phyloP scores from a whole-genome alignment of 2,797 vertebrate species.

The Tapera naevia region DNA sequence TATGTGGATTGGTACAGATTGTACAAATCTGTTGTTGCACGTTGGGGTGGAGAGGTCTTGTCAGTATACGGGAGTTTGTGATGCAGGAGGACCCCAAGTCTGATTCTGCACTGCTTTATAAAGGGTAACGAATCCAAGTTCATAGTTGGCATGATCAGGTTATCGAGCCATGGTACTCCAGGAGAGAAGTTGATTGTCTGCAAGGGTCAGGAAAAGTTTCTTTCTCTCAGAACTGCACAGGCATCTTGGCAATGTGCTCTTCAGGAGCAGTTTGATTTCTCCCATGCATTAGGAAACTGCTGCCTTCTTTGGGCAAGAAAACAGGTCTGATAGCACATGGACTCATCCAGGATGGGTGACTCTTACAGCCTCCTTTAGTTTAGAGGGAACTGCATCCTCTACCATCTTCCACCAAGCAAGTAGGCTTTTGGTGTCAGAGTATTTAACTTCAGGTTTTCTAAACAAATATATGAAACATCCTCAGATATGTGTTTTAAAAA shows the following conservation, averaged over 20 bases:
- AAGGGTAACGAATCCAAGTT: neutral
- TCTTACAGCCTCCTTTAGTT: neutral
- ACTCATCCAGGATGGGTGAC: neutral
- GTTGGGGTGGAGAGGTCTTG: neutral
- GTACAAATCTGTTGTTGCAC: neutral
- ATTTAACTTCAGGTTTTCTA: neutral
- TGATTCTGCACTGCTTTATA: neutral
- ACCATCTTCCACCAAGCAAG: neutral
- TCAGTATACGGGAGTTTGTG: neutral
- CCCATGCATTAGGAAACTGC: neutral
- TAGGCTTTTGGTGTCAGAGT: neutral
- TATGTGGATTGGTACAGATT: neutral
- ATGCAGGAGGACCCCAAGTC: neutral
- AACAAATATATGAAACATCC: neutral
- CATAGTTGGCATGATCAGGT: accelerated
- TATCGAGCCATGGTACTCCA: neutral
- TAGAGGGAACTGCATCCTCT: neutral
- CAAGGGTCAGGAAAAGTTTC: neutral
- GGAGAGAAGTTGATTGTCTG: neutral
- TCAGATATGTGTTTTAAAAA: neutral
- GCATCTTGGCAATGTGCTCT: neutral
- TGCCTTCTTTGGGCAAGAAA: neutral
- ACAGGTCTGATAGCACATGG: accelerated
- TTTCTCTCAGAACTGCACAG: neutral
- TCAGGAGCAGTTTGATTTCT: neutral